These are phyloP conservation scores for Cacatua alba DNA, from an alignment of 2,113 vertebrate species.

Conservation along the genomic window DNA sequence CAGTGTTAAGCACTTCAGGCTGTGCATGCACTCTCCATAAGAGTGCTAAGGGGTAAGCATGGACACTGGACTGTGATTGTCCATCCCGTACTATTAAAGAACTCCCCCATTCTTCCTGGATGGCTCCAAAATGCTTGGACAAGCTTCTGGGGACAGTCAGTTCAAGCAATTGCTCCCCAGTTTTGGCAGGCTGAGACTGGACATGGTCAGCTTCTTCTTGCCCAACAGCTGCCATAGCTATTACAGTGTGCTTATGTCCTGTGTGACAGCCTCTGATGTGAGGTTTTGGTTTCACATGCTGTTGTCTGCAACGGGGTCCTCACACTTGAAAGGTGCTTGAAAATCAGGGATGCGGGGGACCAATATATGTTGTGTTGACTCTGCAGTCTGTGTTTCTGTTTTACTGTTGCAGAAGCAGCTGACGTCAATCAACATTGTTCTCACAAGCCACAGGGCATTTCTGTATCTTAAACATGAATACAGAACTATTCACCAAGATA, in stretches of 20 bases:
- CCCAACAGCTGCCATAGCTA: fast-evolving
- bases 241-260: too few species aligned
- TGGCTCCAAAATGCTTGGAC: background rate
- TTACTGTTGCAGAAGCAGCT: background rate
- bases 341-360: background rate
- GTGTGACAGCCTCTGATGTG: fast-evolving
- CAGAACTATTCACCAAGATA: background rate
- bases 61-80: background rate
- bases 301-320: background rate
- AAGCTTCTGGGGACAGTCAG: background rate
- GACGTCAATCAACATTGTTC: background rate
- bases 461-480: background rate
- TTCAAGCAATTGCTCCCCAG: background rate
- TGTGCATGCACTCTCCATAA: background rate
- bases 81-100: background rate
- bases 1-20: background rate
- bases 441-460: background rate
- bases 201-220: background rate
- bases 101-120: background rate
- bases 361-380: background rate
- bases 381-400: background rate
- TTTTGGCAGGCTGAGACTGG: background rate
- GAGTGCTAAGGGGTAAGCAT: background rate
- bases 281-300: fast-evolving
- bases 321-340: background rate